Evolutionary conservation across 2,888 invertebrate genomes (phyloP).

Genomic region (Geophilus truncorum): DNA sequence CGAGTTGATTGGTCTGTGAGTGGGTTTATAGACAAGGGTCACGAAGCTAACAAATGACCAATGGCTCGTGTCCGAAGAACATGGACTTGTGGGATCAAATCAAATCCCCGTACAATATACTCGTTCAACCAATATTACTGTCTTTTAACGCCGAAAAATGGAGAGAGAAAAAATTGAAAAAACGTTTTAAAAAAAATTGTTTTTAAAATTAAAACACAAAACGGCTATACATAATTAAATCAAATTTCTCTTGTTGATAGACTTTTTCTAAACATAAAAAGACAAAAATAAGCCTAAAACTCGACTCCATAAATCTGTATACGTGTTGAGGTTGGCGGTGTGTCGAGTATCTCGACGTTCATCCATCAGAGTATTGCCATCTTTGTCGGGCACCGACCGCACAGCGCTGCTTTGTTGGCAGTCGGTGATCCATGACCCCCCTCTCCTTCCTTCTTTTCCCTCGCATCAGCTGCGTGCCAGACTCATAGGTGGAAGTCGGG

Average conservation of each 20-base stretch:
- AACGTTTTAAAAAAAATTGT: background rate
- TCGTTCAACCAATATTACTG: too few relatives aligned
- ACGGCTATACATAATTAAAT: too few relatives aligned
- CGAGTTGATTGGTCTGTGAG: background rate
- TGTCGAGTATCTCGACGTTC: background rate
- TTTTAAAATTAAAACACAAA: background rate
- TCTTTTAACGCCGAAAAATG: background rate
- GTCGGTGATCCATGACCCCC: background rate
- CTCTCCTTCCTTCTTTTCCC: background rate
- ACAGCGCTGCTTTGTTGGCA: background rate
- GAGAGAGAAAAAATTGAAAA: background rate
- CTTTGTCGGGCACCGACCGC: background rate
- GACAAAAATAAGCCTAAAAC: too few relatives aligned
- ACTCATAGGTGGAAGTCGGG: background rate
- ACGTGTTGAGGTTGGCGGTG: background rate
- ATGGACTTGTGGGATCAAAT: background rate
- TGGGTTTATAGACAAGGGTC: background rate
- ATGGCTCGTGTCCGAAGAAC: background rate
- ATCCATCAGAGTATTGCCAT: background rate
- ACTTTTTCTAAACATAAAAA: too few relatives aligned
- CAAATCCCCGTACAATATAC: background rate
- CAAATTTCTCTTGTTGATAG: too few relatives aligned
- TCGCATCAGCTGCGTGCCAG: background rate
- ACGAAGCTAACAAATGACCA: background rate
- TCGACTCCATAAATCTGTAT: background rate